A percentile compares a stretch with the other conserved stretches of the same genome.
Conservation (phyloP, 1,140 invertebrate genomes). For the Lordiphosa clarofinis region DNA sequence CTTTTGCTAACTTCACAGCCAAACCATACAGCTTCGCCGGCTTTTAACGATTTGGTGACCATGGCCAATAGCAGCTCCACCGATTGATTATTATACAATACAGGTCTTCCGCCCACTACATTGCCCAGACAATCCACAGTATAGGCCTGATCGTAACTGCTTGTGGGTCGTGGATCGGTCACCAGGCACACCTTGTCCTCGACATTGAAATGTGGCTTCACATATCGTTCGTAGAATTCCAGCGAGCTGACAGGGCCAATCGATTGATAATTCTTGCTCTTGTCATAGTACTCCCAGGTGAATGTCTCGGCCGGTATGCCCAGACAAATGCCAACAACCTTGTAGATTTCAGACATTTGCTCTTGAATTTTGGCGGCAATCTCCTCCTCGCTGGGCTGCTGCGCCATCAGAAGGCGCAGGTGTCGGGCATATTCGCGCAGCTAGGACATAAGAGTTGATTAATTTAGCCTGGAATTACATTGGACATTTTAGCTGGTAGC, state of each 20-base stretch:
- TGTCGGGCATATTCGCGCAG: slow-evolving; percentile 90
- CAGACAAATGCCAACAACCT: slow-evolving; percentile 89
- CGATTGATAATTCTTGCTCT: slow-evolving; percentile 88
- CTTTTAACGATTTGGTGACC: slow-evolving; percentile 88
- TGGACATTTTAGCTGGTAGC: neutral
- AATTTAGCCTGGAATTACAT: neutral
- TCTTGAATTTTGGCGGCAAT: slow-evolving; percentile 83
- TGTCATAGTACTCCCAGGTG: slow-evolving; percentile 93
- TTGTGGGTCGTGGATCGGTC: slow-evolving; percentile 89
- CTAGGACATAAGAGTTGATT: slow-evolving; percentile 71
- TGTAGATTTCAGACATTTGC: slow-evolving; percentile 89
- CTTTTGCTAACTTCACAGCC: slow-evolving; percentile 94
- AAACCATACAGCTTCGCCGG: slow-evolving; percentile 94
- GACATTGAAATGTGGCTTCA: slow-evolving; percentile 90
- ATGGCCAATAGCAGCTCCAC: slow-evolving; percentile 87
- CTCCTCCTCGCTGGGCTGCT: slow-evolving; percentile 74
- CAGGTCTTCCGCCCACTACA: slow-evolving; percentile 87
- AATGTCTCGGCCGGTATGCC: slow-evolving; percentile 90
- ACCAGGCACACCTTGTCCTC: slow-evolving; percentile 93
- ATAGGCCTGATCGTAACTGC: slow-evolving; percentile 88
- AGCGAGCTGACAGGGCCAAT: slow-evolving; percentile 88
- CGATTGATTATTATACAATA: slow-evolving; percentile 93
- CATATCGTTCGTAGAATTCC: slow-evolving; percentile 90
- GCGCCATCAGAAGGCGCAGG: slow-evolving; percentile 83
- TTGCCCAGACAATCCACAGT: slow-evolving; percentile 94